These are phyloP conservation scores for Agrochola circellaris DNA, from an alignment of 2,888 invertebrate species.

Conservation along the genomic window DNA sequence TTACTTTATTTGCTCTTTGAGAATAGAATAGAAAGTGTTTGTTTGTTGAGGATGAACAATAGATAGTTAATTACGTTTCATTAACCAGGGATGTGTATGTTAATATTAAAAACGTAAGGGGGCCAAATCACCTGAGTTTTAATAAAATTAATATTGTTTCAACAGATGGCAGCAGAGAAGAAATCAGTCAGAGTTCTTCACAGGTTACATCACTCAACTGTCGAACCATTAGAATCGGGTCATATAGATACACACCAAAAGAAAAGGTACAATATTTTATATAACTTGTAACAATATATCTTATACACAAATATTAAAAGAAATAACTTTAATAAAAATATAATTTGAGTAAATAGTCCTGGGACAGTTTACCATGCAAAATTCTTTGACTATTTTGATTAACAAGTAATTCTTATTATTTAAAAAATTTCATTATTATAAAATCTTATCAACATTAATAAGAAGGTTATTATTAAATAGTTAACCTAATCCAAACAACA, in stretches of 20 bases:
- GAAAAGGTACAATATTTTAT: conserved; percentile 91
- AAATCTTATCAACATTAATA: not conserved
- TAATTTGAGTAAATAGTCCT: not conserved
- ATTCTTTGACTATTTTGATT: not conserved
- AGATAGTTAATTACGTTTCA: not conserved
- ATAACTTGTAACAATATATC: not conserved
- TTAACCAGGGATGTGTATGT: not conserved
- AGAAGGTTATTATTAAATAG: not conserved
- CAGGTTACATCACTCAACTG: conserved; percentile 92
- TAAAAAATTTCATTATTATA: not conserved
- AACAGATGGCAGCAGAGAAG: conserved; percentile 90
- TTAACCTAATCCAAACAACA: not conserved
- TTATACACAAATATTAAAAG: not conserved
- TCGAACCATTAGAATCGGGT: conserved; percentile 95
- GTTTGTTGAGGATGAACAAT: too few relatives aligned
- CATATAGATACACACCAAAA: conserved; percentile 94
- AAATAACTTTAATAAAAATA: too few relatives aligned
- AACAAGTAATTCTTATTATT: not conserved
- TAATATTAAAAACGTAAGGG: not conserved
- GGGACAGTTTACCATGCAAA: too few relatives aligned
- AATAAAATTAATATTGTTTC: conserved; percentile 14
- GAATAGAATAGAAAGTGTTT: not conserved
- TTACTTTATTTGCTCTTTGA: not conserved
- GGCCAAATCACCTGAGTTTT: not conserved
- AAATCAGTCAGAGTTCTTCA: conserved; percentile 83